Evolutionary conservation across 2,888 invertebrate genomes (phyloP).

Genomic region (Blera fallax): DNA sequence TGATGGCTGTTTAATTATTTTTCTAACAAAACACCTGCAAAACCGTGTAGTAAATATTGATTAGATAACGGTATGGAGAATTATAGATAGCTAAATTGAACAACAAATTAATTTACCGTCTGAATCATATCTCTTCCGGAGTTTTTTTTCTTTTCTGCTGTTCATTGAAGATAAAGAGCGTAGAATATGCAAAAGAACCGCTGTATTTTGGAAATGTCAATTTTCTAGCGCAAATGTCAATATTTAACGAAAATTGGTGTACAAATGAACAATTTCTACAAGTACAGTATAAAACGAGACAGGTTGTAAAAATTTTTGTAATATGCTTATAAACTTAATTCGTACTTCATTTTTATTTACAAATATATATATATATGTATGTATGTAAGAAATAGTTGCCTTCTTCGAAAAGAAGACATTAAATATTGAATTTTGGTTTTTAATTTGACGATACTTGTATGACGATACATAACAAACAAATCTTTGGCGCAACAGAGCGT

Average conservation of each 20-base stretch:
- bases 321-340: too few species aligned
- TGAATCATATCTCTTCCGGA: background rate
- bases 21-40: constrained; percentile 2
- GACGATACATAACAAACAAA: too few species aligned
- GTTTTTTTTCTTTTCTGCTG: background rate
- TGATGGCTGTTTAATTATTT: background rate
- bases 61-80: background rate
- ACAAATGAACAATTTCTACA: background rate
- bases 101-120: background rate
- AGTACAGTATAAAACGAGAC: constrained; percentile 2
- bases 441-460: too few species aligned
- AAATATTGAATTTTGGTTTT: too few species aligned
- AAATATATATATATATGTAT: too few species aligned
- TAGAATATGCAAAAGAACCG: background rate
- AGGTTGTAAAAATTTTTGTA: background rate
- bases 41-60: background rate
- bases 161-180: background rate
- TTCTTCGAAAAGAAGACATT: too few species aligned
- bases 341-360: too few species aligned
- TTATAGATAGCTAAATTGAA: background rate
- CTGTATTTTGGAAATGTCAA: background rate
- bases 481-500: too few species aligned
- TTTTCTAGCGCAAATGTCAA: background rate
- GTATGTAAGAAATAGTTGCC: too few species aligned
- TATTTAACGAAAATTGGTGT: background rate